Base-by-base conservation (phyloP, 2,113 vertebrate genomes). In the Atractosteus spatula region DNA sequence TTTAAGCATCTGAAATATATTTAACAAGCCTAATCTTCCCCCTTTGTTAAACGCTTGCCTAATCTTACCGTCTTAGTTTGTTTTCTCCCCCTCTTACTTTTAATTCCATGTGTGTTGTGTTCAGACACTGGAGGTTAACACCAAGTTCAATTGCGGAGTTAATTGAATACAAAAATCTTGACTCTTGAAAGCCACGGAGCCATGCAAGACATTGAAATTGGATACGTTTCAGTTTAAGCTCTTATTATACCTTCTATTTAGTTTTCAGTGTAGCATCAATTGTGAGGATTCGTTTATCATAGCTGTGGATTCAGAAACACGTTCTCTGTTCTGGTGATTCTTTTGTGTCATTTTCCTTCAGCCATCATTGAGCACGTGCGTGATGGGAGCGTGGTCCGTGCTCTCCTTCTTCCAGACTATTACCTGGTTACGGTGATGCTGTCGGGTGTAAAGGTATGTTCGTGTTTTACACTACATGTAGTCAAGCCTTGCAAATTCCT, bases 371-470 rank as follows among this genome's bases (percentile, higher is more conserved):
- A 99, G 76, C 97, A 99, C 0, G 97, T 99, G 62, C 91, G 97
- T 59, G 96, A 99, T 0, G 97, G 97, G 76, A 96, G 96, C 3
- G 93, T 98, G 68, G 95, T 99, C 62, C 91, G 97, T 78, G 96
- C 97, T 16, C 89, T 97, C 69, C 94, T 98, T 8, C 95, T 99
- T n/a, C 97, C 96, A 0, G 96, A 97, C 78, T 80, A 92, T 85
- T 95, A 98, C 89, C 86, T 99, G 90, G 96, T 99, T 55, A 99
- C 97, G 0, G 95, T 99, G 80, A 97, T 99, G 97, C 90, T 99
- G 73, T 98, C 97, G n/a, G 97, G 96, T 76, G 80, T 99, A 70
- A 99, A 99, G 96, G 97, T 98, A 89, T 87, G 89, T 66, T 5
- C 8, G 0, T 0, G 8, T 29, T 29, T 29, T 29, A 29, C 1